phyloP scores from a whole-genome alignment of 2,797 vertebrate genomes.

The Onychomys arenicola region DNA sequence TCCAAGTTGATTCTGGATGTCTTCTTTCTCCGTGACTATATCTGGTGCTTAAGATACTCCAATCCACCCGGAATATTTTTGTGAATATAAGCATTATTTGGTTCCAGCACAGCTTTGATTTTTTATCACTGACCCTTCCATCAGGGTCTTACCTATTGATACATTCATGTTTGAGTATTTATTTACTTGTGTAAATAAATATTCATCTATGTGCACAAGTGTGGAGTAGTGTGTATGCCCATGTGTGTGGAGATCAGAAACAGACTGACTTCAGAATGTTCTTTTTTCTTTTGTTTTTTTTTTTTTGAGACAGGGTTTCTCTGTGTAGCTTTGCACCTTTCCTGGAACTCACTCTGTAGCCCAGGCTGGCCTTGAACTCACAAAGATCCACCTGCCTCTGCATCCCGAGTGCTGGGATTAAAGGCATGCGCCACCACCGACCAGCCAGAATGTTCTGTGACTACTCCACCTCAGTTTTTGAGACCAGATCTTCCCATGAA shows the following conservation, averaged over 20 bases:
- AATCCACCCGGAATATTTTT: fast-evolving
- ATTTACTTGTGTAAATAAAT: not conserved
- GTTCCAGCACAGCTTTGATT: not conserved
- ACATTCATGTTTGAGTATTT: not conserved
- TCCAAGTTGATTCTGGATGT: not conserved
- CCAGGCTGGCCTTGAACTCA: too few relatives aligned
- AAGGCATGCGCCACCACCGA: too few relatives aligned
- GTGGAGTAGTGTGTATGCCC: not conserved
- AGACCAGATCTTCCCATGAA: not conserved
- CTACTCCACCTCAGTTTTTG: not conserved
- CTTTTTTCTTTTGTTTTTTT: too few relatives aligned
- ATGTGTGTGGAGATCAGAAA: not conserved
- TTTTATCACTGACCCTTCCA: not conserved
- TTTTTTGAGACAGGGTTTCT: too few relatives aligned
- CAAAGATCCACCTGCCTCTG: too few relatives aligned
- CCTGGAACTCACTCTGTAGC: too few relatives aligned
- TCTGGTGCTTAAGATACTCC: not conserved
- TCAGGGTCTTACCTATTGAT: not conserved
- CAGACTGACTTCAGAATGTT: too few relatives aligned
- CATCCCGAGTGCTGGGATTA: too few relatives aligned
- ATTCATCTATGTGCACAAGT: not conserved
- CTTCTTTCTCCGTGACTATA: fast-evolving
- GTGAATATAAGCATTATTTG: not conserved
- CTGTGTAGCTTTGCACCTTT: too few relatives aligned
- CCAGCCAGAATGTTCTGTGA: not conserved